A percentile compares a stretch with the other conserved stretches of the same genome.
These are phyloP conservation scores for Motacilla tschutschensis DNA, from an alignment of 2,113 vertebrate genomes.

Conservation along the genomic window DNA sequence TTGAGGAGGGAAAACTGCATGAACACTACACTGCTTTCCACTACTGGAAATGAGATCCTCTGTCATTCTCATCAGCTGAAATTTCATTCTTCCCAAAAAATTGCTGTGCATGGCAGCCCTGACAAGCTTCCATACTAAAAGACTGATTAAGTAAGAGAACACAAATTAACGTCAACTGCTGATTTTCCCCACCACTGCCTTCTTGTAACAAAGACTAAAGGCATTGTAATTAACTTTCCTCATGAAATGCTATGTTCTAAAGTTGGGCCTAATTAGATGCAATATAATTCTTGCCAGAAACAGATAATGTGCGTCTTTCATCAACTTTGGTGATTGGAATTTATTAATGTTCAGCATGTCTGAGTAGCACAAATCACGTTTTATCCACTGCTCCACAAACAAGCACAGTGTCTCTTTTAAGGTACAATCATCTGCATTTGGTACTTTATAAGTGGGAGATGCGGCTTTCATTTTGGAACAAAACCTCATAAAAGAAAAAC, in stretches of 20 bases:
- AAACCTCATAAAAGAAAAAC: background rate
- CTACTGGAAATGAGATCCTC: background rate
- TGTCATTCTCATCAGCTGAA: background rate
- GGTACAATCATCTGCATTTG: background rate
- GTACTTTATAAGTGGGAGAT: background rate
- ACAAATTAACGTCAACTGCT: slow-evolving; percentile 9
- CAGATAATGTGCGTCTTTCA: slow-evolving; percentile 35
- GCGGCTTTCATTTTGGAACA: background rate
- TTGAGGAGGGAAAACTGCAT: background rate
- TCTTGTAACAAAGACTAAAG: slow-evolving; percentile 39
- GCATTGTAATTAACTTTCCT: slow-evolving; percentile 46
- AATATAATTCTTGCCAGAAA: slow-evolving; percentile 38
- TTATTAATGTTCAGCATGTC: background rate
- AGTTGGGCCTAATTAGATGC: slow-evolving; percentile 20
- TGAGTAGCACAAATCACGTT: background rate
- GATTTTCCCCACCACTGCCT: slow-evolving; percentile 35
- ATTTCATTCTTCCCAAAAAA: background rate
- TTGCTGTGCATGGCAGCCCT: background rate
- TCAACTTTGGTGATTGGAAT: slow-evolving; percentile 5
- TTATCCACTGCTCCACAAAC: background rate
- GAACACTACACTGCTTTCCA: background rate
- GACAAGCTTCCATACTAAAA: background rate
- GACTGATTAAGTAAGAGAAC: background rate
- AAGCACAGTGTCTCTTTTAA: background rate
- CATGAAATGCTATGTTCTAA: slow-evolving; percentile 38